A percentile compares a stretch with the other conserved stretches of the same genome.
Evolutionary conservation across 2,888 invertebrate genomes (phyloP).

Genomic region (Saturnia japonica): DNA sequence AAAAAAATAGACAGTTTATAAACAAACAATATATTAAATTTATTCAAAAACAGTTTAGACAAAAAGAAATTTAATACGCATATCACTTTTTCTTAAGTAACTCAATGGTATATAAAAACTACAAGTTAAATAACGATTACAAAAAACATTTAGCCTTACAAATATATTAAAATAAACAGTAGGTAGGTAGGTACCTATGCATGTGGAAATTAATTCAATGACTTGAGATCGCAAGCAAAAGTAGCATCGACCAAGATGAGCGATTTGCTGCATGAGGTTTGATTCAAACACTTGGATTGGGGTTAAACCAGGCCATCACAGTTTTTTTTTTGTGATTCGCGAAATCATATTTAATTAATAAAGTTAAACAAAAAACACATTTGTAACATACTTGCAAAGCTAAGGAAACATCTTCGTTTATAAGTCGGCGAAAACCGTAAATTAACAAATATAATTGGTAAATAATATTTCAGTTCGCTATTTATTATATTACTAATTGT

Average conservation of each 20-base stretch:
- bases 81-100: conserved; percentile 67
- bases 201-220: neutral
- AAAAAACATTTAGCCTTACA: neutral
- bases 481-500: neutral
- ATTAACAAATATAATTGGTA: too few relatives aligned
- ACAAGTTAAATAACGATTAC: conserved; percentile 31
- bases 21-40: conserved; percentile 73
- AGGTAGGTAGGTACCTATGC: too few relatives aligned
- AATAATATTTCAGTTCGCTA: neutral
- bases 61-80: conserved; percentile 50
- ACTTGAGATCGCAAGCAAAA: too few relatives aligned
- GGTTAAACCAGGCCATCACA: too few relatives aligned
- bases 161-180: neutral
- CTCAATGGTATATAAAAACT: conserved; percentile 51
- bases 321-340: too few relatives aligned
- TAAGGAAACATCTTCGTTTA: neutral
- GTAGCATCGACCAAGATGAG: too few relatives aligned
- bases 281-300: too few relatives aligned
- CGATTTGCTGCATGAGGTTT: too few relatives aligned
- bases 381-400: neutral
- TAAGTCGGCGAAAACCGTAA: neutral
- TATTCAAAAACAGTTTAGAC: conserved; percentile 60
- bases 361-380: neutral
- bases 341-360: too few relatives aligned
- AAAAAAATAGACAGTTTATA: conserved; percentile 32